phyloP scores from a whole-genome alignment of 2,113 vertebrate species.

The Empidonax alnorum region DNA sequence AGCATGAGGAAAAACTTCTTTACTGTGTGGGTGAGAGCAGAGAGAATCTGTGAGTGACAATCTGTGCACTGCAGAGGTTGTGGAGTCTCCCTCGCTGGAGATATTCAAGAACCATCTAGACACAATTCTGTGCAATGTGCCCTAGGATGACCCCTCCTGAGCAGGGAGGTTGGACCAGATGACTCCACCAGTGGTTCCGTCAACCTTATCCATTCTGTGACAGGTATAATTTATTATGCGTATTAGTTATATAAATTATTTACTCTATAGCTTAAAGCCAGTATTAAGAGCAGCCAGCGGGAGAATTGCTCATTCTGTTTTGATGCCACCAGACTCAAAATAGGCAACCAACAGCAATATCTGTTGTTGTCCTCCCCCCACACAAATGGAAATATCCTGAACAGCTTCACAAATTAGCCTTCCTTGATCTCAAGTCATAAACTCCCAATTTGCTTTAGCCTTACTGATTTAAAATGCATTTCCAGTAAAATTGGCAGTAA shows the following conservation, averaged over 20 bases:
- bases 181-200: neutral
- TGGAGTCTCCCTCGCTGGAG: too few relatives aligned
- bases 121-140: too few relatives aligned
- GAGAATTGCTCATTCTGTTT: neutral
- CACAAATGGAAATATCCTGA: neutral
- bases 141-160: neutral
- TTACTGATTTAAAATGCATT: constrained; percentile 31
- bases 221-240: neutral
- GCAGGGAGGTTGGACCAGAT: neutral
- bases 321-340: neutral
- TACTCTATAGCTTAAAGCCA: neutral
- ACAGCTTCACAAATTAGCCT: neutral
- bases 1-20: too few relatives aligned
- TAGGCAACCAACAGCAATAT: neutral
- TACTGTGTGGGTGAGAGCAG: too few relatives aligned
- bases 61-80: too few relatives aligned
- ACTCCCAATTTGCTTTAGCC: neutral
- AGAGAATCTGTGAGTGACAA: too few relatives aligned
- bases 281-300: neutral
- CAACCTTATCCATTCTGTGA: neutral
- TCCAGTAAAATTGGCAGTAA: constrained; percentile 51
- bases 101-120: too few relatives aligned
- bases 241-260: neutral
- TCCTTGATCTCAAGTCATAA: neutral
- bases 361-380: neutral